A percentile compares a stretch with the other conserved stretches of the same genome.
Evolutionary conservation across 2,113 vertebrate species (phyloP).

Genomic region (Dasyornis broadbenti): DNA sequence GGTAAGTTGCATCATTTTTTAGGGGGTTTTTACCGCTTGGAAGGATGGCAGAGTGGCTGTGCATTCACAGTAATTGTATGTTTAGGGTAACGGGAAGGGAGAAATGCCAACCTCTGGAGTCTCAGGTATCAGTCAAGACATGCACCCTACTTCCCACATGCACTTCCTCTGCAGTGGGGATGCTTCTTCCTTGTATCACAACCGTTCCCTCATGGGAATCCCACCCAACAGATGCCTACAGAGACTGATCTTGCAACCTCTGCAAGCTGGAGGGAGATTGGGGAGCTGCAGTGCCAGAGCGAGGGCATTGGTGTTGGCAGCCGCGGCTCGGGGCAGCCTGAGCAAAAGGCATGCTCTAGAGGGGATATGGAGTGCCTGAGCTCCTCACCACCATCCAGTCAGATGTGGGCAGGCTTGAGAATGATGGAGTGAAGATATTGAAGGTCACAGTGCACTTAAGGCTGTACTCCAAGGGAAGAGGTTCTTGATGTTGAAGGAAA

Average conservation of each 20-base stretch:
- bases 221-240: background rate
- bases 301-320: background rate
- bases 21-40: background rate
- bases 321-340: background rate
- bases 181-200: background rate
- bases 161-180: background rate
- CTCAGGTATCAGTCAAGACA: background rate
- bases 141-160: background rate
- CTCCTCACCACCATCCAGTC: background rate
- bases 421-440: background rate
- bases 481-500: background rate
- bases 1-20: conserved; percentile 23
- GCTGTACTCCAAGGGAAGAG: background rate
- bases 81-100: background rate
- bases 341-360: background rate
- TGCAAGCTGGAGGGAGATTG: background rate
- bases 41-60: background rate
- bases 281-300: background rate
- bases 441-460: background rate
- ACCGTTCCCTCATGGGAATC: background rate
- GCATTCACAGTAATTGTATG: background rate
- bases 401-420: background rate
- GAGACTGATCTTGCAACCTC: background rate
- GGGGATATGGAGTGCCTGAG: background rate
- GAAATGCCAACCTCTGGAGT: background rate